A percentile compares a stretch with the other conserved stretches of the same genome.
Conservation (phyloP, 53 echinoderm and acorn worm species). For the Actinopyga echinites region DNA sequence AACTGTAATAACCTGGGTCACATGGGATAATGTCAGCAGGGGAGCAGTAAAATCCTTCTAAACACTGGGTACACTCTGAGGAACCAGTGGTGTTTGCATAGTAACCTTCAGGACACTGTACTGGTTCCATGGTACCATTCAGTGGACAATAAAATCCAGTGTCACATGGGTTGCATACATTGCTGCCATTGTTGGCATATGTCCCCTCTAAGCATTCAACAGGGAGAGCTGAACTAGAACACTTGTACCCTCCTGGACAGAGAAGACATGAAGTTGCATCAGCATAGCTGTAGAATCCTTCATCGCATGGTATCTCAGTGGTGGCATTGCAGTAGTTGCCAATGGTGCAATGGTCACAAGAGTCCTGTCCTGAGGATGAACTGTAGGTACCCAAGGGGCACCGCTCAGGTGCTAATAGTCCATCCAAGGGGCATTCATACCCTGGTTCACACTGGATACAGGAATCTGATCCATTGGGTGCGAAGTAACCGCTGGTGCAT, state of each 20-base stretch:
- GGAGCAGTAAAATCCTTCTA: constrained; percentile 73
- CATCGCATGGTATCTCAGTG: constrained; percentile 57
- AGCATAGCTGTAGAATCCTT: constrained; percentile 78
- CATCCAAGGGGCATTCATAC: constrained; percentile 68
- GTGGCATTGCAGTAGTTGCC: constrained; percentile 79
- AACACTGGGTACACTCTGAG: constrained; percentile 56
- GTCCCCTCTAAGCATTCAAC: constrained; percentile 59
- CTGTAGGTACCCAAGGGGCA: constrained; percentile 65
- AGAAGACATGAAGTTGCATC: constrained; percentile 65
- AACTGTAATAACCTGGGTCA: constrained; percentile 64
- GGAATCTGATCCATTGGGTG: constrained; percentile 76
- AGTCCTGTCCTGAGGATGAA: constrained; percentile 15
- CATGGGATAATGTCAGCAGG: constrained; percentile 59
- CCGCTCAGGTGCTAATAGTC: constrained; percentile 42
- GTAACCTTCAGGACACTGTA: constrained; percentile 76
- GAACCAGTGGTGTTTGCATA: constrained; percentile 60
- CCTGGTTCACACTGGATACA: constrained; percentile 69
- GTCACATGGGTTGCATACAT: constrained; percentile 64
- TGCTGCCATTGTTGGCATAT: constrained; percentile 80
- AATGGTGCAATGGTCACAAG: constrained; percentile 67
- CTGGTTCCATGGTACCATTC: constrained; percentile 63
- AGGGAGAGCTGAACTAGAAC: constrained; percentile 48
- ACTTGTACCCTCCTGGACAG: constrained; percentile 80
- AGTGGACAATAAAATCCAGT: constrained; percentile 76
- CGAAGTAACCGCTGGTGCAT: constrained; percentile 70